Evolutionary conservation across 1,140 invertebrate species (phyloP), one percentile per base, ranked within the genome.

Genomic region (Tachypleus tridentatus): DNA sequence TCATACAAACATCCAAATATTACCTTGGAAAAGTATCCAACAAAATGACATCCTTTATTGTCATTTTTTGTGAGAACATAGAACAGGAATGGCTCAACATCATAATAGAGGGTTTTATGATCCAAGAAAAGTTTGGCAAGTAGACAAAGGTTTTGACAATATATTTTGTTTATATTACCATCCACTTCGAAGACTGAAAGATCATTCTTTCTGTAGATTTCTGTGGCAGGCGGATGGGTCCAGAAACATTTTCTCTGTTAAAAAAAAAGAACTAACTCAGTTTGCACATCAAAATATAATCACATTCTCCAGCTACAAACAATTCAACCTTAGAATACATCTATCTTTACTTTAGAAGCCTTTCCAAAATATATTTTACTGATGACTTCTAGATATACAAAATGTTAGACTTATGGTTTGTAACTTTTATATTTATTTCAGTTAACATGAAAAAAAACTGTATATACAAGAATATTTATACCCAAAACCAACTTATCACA

Each of bases 71-170:
- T 98, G 7, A 98, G 81, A 0, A 98, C 93, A 75, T 99, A 98
- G 78, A 98, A 99, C 0, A 98, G 80, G 77, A 99, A 99, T 3
- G 96, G 96, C 75, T 99, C 96, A 0, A 98, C 96, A 77, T 99
- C 96, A 76, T 98, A 98, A 71, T 98, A 98, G 3, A 99, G 79
- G 0, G 96, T 98, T 77, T 99, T 99, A 75, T 98, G 95, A 78
- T 99, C 96, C 7, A 99, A 81, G 79, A 98, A 99, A 48, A 99
- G 80, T 76, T 98, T 98, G 5, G 96, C 95, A 69, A 99, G 80
- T 4, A 99, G 82, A 79, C 96, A 99, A 57, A 98, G 79, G 76
- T 98, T 98, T 80, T 99, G 96, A 80, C 96, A 98, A 75, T 98
- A 99, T 62, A 98, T 93, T 77, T 98, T 97, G 75, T 94, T 95